Conservation (phyloP, 1,140 invertebrate genomes). For the Sogatella furcifera region DNA sequence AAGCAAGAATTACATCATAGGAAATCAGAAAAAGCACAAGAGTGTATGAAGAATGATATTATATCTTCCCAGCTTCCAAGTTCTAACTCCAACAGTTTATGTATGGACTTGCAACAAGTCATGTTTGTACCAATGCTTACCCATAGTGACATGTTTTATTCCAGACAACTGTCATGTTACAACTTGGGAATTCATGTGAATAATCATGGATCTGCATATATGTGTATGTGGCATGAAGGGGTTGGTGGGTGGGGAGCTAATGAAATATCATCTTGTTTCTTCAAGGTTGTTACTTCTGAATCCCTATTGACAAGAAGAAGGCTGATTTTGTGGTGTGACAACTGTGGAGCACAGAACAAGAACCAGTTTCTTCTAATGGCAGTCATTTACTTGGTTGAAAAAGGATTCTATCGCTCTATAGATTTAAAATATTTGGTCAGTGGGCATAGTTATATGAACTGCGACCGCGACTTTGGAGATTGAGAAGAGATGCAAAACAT, state of each 20-base stretch:
- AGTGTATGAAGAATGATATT: not conserved
- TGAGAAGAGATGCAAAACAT: slow-evolving; percentile 10
- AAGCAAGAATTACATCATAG: not conserved
- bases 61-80: not conserved
- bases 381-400: no score
- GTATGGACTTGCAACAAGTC: slow-evolving; percentile 6
- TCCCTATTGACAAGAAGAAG: not conserved
- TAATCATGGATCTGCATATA: not conserved
- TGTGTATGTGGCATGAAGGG: slow-evolving; percentile 12
- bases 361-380: no score
- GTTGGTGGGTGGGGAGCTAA: slow-evolving; percentile 1
- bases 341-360: slow-evolving; percentile 2
- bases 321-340: slow-evolving; percentile 3
- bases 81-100: not conserved
- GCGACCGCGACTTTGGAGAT: not conserved
- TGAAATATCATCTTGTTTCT: slow-evolving; percentile 7
- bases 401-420: no score
- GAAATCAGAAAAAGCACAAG: not conserved
- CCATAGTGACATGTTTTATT: not conserved
- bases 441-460: no score
- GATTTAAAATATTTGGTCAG: no score
- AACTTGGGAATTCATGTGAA: slow-evolving; percentile 2
- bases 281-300: not conserved
- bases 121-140: not conserved
- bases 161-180: not conserved